These are phyloP conservation scores for Turdus rufiventris DNA, from an alignment of 2,113 vertebrate genomes.

Conservation along the genomic window DNA sequence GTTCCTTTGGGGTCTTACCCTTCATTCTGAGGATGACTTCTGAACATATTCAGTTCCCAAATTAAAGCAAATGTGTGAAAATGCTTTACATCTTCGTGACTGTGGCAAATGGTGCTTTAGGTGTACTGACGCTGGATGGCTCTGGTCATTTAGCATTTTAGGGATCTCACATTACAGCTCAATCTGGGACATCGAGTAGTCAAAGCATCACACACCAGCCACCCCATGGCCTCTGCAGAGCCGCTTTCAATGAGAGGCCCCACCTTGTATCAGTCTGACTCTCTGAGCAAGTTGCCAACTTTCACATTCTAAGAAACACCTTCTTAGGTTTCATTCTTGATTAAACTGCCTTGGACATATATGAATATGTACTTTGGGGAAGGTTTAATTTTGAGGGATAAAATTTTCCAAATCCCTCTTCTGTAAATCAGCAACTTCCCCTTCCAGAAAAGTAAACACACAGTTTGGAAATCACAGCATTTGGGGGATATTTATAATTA, in stretches of 20 bases:
- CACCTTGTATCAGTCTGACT: not conserved
- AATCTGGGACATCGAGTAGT: not conserved
- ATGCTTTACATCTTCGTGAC: not conserved
- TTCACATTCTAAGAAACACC: not conserved
- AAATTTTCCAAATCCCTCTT: not conserved
- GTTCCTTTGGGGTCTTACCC: not conserved
- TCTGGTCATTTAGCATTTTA: not conserved
- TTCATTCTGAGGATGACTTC: not conserved
- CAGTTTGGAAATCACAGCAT: not conserved
- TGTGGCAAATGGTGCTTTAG: not conserved
- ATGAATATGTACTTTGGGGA: not conserved
- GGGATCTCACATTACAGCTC: not conserved
- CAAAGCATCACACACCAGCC: not conserved
- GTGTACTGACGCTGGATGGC: not conserved
- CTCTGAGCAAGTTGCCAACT: not conserved
- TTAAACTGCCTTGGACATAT: not conserved
- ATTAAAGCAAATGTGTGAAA: not conserved
- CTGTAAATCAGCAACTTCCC: not conserved
- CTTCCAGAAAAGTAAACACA: not conserved
- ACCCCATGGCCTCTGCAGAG: not conserved
- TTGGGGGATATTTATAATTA: not conserved
- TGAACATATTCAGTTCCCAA: not conserved
- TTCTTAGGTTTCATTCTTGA: not conserved
- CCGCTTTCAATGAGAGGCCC: not conserved
- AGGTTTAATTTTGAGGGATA: not conserved